Conservation (phyloP, 2,888 invertebrate genomes). For the Notodonta dromedarius region DNA sequence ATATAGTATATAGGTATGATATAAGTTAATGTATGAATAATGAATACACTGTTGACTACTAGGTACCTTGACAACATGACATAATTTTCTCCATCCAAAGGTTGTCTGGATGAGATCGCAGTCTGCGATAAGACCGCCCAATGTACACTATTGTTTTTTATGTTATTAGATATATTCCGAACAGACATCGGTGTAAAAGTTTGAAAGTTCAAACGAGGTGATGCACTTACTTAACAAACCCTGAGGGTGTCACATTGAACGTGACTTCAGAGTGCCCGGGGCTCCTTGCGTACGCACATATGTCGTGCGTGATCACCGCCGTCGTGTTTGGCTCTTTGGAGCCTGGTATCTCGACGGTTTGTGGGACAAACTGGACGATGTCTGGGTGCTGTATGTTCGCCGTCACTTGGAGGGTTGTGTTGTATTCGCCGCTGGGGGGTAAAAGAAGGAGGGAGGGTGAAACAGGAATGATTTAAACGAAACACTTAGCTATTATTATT, state of each 20-base stretch:
- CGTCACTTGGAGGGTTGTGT: conserved; percentile 73
- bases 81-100: no score
- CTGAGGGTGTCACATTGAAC: conserved; percentile 82
- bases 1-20: no score
- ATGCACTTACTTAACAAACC: conserved; percentile 75
- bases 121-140: no score
- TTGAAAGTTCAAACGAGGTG: background rate
- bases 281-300: conserved; percentile 84
- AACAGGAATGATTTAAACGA: no score
- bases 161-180: no score
- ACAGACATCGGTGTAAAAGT: no score
- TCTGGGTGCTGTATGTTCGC: conserved; percentile 86
- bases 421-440: conserved; percentile 69
- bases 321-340: conserved; percentile 56
- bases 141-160: no score
- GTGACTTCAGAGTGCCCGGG: conserved; percentile 88
- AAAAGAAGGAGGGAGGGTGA: background rate
- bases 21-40: no score
- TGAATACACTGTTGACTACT: no score
- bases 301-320: conserved; percentile 69
- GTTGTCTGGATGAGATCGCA: no score
- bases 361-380: conserved; percentile 84
- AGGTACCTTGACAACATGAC: no score
- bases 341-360: conserved; percentile 68
- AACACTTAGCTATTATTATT: no score